Evolutionary conservation across 2,113 vertebrate species (phyloP), one percentile per base, ranked within the genome.

Genomic region (Lampris incognitus): DNA sequence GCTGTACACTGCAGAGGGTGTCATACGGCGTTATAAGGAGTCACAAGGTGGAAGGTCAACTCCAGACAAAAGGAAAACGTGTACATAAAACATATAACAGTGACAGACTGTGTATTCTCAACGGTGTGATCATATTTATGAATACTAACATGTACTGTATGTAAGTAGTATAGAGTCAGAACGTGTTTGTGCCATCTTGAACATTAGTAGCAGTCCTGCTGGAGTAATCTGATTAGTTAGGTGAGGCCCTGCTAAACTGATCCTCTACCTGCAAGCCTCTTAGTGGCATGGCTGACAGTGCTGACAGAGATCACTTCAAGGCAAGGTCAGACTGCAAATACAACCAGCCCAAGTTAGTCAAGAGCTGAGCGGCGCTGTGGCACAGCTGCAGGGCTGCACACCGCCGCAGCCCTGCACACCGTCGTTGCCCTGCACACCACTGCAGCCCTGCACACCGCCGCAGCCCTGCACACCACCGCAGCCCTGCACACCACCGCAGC

Each of bases 161-260:
- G 13, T 64, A 1, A 57, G 60, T 69, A 11, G 49, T n/a, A 4
- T 66, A 72, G 69, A 66, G 70, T 69, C 38, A 73, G 4, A 36
- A 62, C 65, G 66, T 3, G 46, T 65, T 69, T 75, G 50, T 82
- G 78, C 69, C 85, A 74, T 61, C 81, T 82, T 78, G 56, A 65
- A 69, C 84, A 90, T 67, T 66, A 75, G 81, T 83, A 58, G 82
- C 65, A 72, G 83, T 80, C 87, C 86, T 69, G 78, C 84, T 87
- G 78, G 78, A 79, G 85, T 94, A 93, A 95, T 93, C 89, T 92
- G 93, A 93, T 94, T 94, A 94, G 88, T 83, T 78, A 86, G 88
- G 90, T 83, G 91, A 91, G 89, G 87, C 82, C 76, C 85, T 81
- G 89, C 92, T 93, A 84, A 92, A 93, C 89, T 89, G 87, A 92